Conservation (phyloP, 2,113 vertebrate genomes). For the Tonatia bakeri region DNA sequence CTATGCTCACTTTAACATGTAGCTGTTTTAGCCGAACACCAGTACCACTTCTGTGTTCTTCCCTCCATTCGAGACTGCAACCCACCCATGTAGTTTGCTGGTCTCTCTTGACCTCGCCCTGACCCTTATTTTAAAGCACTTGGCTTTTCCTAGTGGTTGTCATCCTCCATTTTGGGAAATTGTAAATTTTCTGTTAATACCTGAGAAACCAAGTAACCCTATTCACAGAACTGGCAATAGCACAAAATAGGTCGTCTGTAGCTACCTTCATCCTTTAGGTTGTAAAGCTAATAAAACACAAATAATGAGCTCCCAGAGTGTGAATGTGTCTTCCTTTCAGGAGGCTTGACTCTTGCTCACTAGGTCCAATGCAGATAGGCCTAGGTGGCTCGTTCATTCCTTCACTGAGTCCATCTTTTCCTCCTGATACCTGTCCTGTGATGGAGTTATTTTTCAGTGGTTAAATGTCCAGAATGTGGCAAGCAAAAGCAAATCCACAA, state of each 20-base stretch:
- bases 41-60: neutral
- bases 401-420: neutral
- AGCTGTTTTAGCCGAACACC: neutral
- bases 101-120: neutral
- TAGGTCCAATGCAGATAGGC: neutral
- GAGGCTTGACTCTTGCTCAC: neutral
- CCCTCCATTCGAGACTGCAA: neutral
- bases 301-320: neutral
- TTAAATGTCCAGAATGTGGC: neutral
- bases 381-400: neutral
- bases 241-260: neutral
- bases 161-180: neutral
- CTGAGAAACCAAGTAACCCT: neutral
- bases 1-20: neutral
- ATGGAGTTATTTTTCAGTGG: neutral
- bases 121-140: neutral
- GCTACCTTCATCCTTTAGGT: neutral
- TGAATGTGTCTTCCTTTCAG: neutral
- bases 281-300: neutral
- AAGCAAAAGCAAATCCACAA: neutral
- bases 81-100: neutral
- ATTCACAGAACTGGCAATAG: neutral
- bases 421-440: neutral
- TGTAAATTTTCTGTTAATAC: neutral
- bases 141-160: neutral